A percentile compares a stretch with the other conserved stretches of the same genome.
These are phyloP conservation scores for Bellardia bayeri DNA, from an alignment of 2,888 invertebrate species.

Conservation along the genomic window DNA sequence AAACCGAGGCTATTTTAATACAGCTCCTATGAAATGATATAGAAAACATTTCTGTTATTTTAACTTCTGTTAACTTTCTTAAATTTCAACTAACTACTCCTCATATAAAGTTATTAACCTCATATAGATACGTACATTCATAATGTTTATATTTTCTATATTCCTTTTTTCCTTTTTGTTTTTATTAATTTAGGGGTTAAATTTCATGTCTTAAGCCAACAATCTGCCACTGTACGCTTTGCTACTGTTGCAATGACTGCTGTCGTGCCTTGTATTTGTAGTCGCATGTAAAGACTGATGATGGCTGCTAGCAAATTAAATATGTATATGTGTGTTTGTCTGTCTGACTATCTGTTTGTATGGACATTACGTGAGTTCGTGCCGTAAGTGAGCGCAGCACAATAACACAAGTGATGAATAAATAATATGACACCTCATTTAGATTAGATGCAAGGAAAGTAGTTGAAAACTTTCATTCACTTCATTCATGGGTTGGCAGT, in stretches of 20 bases:
- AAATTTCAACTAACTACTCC: constrained; percentile 20
- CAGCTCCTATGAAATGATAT: too few species aligned
- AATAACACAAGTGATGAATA: constrained; percentile 59
- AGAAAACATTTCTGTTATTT: constrained; percentile 9
- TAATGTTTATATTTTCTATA: constrained; percentile 5
- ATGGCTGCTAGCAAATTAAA: constrained; percentile 27
- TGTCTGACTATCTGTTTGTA: background rate
- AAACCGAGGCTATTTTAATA: too few species aligned
- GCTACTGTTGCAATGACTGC: constrained; percentile 63
- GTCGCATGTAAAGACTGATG: constrained; percentile 25
- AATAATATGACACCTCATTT: constrained; percentile 70
- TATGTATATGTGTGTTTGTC: constrained; percentile 16
- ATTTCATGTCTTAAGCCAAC: constrained; percentile 72
- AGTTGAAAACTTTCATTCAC: background rate
- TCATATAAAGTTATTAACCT: constrained; percentile 61
- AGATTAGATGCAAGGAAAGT: constrained; percentile 48
- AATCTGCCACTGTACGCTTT: constrained; percentile 66
- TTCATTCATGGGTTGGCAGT: background rate
- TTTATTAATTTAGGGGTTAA: constrained; percentile 62
- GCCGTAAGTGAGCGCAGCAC: constrained; percentile 58
- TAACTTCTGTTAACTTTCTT: constrained; percentile 46
- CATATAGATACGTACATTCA: too few species aligned
- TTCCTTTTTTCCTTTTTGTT: background rate
- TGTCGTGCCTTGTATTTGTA: constrained; percentile 40
- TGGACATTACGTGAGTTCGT: constrained; percentile 67